phyloP scores from a whole-genome alignment of 2,113 vertebrate genomes.

The Holacanthus passer region DNA sequence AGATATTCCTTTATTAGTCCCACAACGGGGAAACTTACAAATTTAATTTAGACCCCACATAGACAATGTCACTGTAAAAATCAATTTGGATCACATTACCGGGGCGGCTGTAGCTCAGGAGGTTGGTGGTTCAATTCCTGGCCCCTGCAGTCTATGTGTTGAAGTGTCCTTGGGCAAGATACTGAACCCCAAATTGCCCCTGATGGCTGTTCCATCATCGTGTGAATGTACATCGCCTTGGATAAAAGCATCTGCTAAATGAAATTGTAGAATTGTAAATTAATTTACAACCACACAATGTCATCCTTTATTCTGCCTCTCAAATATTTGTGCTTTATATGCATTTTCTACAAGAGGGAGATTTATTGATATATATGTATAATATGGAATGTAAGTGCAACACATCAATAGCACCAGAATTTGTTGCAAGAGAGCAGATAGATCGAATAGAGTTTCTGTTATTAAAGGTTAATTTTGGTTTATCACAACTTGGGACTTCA shows the following conservation, averaged over 20 bases:
- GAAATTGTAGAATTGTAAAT: no score
- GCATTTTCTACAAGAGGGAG: background rate
- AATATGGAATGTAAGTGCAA: background rate
- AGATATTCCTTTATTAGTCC: no score
- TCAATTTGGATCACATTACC: no score
- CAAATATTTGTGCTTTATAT: background rate
- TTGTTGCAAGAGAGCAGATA: background rate
- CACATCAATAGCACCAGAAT: background rate
- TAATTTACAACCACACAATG: background rate
- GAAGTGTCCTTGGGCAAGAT: no score
- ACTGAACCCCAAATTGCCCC: no score
- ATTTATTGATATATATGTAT: background rate
- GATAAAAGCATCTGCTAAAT: no score
- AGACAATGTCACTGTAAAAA: background rate
- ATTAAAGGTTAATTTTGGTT: background rate
- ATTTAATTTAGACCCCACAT: background rate
- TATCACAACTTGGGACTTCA: conserved; percentile 5
- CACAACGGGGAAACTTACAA: no score
- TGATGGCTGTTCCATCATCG: no score
- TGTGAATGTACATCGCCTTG: no score
- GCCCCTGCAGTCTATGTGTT: no score
- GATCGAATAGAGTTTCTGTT: background rate
- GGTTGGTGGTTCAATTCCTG: no score
- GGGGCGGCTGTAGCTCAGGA: no score
- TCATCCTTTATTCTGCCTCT: conserved; percentile 22